Evolutionary conservation across 2,797 vertebrate species (phyloP).

Genomic region (Silurus aristotelis): DNA sequence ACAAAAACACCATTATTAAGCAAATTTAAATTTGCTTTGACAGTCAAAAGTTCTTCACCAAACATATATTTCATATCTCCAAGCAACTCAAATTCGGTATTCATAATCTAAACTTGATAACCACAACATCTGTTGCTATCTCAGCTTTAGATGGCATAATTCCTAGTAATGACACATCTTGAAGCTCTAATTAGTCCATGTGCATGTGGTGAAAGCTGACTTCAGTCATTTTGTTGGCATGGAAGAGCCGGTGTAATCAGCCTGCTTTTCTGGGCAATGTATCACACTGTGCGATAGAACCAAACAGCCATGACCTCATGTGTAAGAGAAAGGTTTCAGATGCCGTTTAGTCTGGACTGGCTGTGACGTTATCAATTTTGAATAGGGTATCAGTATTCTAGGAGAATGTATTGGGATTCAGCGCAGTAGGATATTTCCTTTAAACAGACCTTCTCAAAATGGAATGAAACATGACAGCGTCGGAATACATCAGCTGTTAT

Average conservation of each 20-base stretch:
- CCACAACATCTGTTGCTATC: constrained; percentile 50
- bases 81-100: constrained; percentile 4
- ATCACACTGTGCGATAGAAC: background rate
- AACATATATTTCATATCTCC: background rate
- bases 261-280: constrained; percentile 11
- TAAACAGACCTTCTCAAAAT: background rate
- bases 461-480: background rate
- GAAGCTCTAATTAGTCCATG: constrained; percentile 49
- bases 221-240: constrained; percentile 22
- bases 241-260: background rate
- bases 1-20: constrained; percentile 4
- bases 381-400: background rate
- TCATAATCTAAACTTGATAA: constrained; percentile 20
- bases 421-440: background rate
- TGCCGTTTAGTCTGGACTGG: constrained; percentile 23
- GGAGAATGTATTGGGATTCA: background rate
- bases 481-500: background rate
- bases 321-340: constrained; percentile 27
- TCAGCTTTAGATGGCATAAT: constrained; percentile 35
- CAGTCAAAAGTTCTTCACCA: constrained; percentile 19
- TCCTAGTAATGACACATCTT: constrained; percentile 44
- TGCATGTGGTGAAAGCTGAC: constrained; percentile 40
- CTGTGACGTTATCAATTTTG: background rate
- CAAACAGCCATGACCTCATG: constrained; percentile 35
- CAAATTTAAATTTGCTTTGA: constrained; percentile 7